Base-by-base conservation (phyloP, 2,797 vertebrate species). In the Poeciliopsis presidionis region DNA sequence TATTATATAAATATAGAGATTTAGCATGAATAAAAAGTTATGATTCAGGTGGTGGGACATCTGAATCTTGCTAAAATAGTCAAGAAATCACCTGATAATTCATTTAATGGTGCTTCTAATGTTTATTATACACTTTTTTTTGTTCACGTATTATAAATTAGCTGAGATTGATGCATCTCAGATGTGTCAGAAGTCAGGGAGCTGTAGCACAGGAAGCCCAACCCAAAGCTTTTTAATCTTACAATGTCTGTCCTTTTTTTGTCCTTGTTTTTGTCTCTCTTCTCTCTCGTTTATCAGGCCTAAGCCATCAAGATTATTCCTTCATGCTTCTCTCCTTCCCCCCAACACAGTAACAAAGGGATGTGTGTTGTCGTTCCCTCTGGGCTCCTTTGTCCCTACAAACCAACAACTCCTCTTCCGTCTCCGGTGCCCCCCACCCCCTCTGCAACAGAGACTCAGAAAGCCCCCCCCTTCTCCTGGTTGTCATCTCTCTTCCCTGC, bases 241-340 rank as follows among this genome's bases (percentile, higher is more conserved):
- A 92, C 86, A 25, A 90, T 92, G 88, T 95, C 87, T 94, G 88
- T 83, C 69, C 57, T 95, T 90, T 86, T 89, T 91, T 94, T 75
- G 92, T 81, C 93, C 84, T 92, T 82, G 94, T 81, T 92, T 87
- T 88, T 91, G 69, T 93, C 77, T 91, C 25, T 94, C 28, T 77
- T 94, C 81, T 94, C 84, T 93, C 88, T 93, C 91, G 93, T 86
- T 94, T 87, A 92, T 95, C 94, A 96, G 96, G 96, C 96, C 93
- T 96, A 96, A 96, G 92, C 94, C 95, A 93, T 95, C 94, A 89
- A 95, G 95, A 95, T 91, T 95, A 95, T 94, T 93, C 94, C 95
- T 95, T 92, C 94, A 94, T 92, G 92, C 94, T 91, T 94, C 94
- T 94, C 90, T 94, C 88, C 95, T 93, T 89, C 91, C 94, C 30